These are phyloP conservation scores for Hemithea aestivaria DNA, from an alignment of 2,888 invertebrate species.

Conservation along the genomic window DNA sequence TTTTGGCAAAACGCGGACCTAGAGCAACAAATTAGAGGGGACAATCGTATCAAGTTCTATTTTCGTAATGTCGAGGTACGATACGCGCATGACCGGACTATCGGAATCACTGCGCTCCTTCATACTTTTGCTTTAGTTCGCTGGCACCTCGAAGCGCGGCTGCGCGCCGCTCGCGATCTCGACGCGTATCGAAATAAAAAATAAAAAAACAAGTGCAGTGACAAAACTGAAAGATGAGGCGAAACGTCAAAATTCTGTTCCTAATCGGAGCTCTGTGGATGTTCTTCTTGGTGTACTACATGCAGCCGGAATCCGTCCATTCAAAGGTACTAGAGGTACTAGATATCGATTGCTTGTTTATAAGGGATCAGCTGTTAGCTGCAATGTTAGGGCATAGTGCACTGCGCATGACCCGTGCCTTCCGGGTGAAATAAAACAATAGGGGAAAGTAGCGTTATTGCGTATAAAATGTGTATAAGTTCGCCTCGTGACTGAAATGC, in stretches of 20 bases:
- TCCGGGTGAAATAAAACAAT: constrained; percentile 22
- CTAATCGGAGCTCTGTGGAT: constrained; percentile 67
- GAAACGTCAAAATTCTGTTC: constrained; percentile 68
- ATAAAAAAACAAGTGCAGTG: constrained; percentile 33
- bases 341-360: constrained; percentile 34
- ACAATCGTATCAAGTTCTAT: constrained; percentile 47
- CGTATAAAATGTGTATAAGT: constrained; percentile 19
- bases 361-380: constrained; percentile 53
- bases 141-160: constrained; percentile 67
- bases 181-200: constrained; percentile 34
- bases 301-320: constrained; percentile 64
- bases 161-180: constrained; percentile 60
- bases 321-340: constrained; percentile 52
- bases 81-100: constrained; percentile 67
- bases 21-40: constrained; percentile 37
- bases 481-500: constrained; percentile 15
- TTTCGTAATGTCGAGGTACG: constrained; percentile 57
- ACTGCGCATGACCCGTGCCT: constrained; percentile 58
- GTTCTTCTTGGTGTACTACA: constrained; percentile 68
- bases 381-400: constrained; percentile 36
- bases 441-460: constrained; percentile 24
- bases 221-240: constrained; percentile 61
- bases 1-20: constrained; percentile 32
- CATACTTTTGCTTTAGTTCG: constrained; percentile 46
- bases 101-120: constrained; percentile 33